Evolutionary conservation across 2,113 vertebrate species (phyloP).

Genomic region (Rissa tridactyla): DNA sequence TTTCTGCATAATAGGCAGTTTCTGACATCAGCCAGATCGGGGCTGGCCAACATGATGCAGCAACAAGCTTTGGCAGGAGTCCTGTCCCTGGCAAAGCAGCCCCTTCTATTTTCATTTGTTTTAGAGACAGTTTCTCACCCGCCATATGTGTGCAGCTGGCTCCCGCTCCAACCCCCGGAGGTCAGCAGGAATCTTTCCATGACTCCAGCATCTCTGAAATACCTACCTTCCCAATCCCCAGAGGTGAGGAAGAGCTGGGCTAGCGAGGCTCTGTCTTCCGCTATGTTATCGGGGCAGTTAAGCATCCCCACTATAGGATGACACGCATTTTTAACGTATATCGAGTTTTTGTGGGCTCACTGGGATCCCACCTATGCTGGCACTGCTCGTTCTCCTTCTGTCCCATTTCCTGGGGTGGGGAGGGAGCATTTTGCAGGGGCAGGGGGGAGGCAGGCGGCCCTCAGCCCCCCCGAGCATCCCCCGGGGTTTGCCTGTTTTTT

Average conservation of each 20-base stretch:
- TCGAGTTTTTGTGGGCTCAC: not conserved
- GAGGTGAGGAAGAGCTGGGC: not conserved
- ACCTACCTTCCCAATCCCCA: not conserved
- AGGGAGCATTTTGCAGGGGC: not conserved
- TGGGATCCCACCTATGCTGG: not conserved
- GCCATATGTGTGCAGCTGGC: conserved; percentile 45
- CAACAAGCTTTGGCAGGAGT: conserved; percentile 58
- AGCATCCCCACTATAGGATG: accelerated
- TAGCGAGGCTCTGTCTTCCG: accelerated
- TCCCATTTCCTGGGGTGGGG: accelerated
- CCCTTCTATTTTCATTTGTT: conserved; percentile 42
- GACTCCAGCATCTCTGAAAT: not conserved
- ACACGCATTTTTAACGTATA: not conserved
- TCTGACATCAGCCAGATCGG: conserved; percentile 35
- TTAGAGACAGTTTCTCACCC: conserved; percentile 48
- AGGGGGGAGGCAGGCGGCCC: not conserved
- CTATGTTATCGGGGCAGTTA: not conserved
- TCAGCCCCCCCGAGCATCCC: not conserved
- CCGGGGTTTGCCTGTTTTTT: not conserved
- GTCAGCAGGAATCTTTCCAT: conserved; percentile 14
- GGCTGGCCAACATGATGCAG: conserved; percentile 48
- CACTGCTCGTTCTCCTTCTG: not conserved
- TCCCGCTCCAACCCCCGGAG: not conserved
- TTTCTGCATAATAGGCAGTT: conserved; percentile 36
- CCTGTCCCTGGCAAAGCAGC: conserved; percentile 29